Conservation (phyloP, 2,888 invertebrate species). For the Beris morrisii region DNA sequence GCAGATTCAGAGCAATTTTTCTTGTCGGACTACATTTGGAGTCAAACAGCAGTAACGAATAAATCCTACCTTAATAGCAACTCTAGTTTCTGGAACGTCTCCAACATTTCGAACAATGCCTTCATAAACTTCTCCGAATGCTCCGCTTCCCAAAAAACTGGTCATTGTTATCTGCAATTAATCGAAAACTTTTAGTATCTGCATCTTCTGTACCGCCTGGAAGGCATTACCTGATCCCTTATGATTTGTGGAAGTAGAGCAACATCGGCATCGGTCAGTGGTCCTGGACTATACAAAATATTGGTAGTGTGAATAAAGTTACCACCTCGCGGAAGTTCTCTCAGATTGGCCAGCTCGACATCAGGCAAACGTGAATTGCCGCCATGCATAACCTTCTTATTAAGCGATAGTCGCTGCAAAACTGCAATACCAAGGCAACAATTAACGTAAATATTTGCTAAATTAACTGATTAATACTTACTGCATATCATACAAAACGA, state of each 20-base stretch:
- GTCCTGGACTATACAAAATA: constrained; percentile 71
- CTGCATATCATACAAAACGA: constrained; percentile 48
- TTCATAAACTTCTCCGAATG: constrained; percentile 97
- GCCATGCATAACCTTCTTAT: constrained; percentile 69
- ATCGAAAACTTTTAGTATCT: background rate
- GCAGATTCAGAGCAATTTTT: too few relatives aligned
- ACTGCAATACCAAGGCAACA: constrained; percentile 54
- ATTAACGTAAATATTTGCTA: constrained; percentile 30
- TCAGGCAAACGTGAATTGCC: constrained; percentile 65
- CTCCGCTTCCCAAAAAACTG: constrained; percentile 91
- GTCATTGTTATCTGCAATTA: constrained; percentile 68
- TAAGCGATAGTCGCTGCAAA: constrained; percentile 65
- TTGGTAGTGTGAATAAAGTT: constrained; percentile 81
- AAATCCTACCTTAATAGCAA: constrained; percentile 81
- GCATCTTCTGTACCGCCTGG: background rate
- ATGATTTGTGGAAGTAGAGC: constrained; percentile 82
- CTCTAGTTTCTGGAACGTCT: constrained; percentile 67
- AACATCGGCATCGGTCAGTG: constrained; percentile 75
- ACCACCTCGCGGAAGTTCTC: constrained; percentile 72
- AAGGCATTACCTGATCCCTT: constrained; percentile 64
- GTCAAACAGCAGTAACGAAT: background rate
- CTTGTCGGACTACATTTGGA: too few relatives aligned
- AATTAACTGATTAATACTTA: constrained; percentile 40
- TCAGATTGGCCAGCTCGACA: constrained; percentile 81
- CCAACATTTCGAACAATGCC: constrained; percentile 77